Conservation (phyloP, 2,113 vertebrate species). For the Sula dactylatra region DNA sequence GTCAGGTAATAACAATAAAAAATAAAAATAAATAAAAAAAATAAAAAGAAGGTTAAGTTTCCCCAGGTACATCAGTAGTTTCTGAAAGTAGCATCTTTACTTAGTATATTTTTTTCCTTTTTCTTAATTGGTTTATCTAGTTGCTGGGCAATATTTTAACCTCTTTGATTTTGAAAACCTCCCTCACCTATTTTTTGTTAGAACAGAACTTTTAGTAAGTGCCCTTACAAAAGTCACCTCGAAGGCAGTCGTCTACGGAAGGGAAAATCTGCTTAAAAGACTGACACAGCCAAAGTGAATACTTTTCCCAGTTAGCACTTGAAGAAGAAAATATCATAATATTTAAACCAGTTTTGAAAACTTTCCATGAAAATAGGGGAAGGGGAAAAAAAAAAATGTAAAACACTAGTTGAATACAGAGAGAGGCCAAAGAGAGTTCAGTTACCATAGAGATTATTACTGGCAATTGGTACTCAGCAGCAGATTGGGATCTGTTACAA, state of each 20-base stretch:
- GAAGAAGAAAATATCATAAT: slow-evolving; percentile 75
- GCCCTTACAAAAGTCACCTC: slow-evolving; percentile 29
- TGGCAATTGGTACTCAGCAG: slow-evolving; percentile 77
- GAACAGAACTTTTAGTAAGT: background rate
- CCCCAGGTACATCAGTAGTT: background rate
- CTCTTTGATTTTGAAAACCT: background rate
- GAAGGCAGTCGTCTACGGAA: slow-evolving; percentile 1
- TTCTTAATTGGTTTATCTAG: background rate
- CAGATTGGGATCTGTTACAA: slow-evolving; percentile 78
- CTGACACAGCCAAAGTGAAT: slow-evolving; percentile 40
- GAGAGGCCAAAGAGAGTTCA: slow-evolving; percentile 64
- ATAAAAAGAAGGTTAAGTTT: background rate
- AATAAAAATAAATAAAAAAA: background rate
- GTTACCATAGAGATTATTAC: slow-evolving; percentile 72
- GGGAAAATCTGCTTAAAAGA: slow-evolving; percentile 56
- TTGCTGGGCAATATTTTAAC: slow-evolving; percentile 27
- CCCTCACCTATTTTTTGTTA: background rate
- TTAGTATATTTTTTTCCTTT: background rate
- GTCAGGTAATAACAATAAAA: background rate
- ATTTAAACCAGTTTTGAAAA: slow-evolving; percentile 79
- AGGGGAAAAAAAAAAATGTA: background rate
- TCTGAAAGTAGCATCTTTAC: background rate
- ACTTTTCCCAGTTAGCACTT: slow-evolving; percentile 62
- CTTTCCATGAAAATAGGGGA: slow-evolving; percentile 68
- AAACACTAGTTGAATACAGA: slow-evolving; percentile 67